Evolutionary conservation across 2,113 vertebrate genomes (phyloP).

Genomic region (Balaenoptera acutorostrata): DNA sequence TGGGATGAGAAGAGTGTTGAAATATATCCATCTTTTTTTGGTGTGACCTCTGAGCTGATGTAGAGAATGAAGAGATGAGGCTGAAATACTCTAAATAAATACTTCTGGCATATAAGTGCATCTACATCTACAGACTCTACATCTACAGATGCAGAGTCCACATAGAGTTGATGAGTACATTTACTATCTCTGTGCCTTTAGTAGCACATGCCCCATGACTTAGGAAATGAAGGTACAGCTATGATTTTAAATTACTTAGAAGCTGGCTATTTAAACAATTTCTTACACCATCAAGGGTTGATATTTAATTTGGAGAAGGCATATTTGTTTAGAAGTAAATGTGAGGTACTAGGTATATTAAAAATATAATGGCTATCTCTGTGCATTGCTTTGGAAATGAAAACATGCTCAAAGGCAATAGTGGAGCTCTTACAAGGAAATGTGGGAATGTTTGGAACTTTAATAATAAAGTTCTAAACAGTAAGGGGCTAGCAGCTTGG

Average conservation of each 20-base stretch:
- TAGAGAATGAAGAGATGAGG: not conserved
- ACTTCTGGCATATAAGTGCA: not conserved
- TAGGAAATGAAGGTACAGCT: not conserved
- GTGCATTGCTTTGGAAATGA: not conserved
- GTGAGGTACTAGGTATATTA: not conserved
- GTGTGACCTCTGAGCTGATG: not conserved
- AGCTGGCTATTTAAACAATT: not conserved
- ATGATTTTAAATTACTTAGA: not conserved
- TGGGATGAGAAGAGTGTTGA: not conserved
- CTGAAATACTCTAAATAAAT: not conserved
- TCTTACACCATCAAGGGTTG: not conserved
- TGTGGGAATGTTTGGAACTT: not conserved
- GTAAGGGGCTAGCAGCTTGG: not conserved
- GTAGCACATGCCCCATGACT: not conserved
- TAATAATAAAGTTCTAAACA: not conserved
- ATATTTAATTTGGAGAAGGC: not conserved
- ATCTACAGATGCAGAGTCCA: not conserved
- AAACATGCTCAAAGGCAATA: not conserved
- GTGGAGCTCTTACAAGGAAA: not conserved
- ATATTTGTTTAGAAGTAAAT: not conserved
- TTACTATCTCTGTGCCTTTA: not conserved
- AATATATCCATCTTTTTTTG: not conserved
- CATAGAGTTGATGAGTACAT: not conserved
- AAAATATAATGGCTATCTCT: not conserved
- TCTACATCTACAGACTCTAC: no score